Evolutionary conservation across 2,113 vertebrate species (phyloP).

Genomic region (Tetrax tetrax): DNA sequence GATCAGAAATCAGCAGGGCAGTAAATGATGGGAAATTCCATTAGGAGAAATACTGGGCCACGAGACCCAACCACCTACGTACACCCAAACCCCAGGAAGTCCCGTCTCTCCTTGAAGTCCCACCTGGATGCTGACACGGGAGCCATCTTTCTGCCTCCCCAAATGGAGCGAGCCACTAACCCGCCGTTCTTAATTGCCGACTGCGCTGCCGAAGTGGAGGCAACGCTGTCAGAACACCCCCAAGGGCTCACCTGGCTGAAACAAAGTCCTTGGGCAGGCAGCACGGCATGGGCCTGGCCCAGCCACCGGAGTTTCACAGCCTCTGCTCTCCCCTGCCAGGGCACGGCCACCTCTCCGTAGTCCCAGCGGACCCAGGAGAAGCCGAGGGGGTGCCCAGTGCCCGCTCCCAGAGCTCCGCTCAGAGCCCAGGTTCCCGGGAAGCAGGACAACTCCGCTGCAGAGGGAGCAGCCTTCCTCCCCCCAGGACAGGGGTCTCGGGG

Average conservation of each 20-base stretch:
- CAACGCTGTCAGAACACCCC: constrained; percentile 4
- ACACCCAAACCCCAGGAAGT: constrained; percentile 56
- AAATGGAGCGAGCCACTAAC: background rate
- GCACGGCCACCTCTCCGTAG: background rate
- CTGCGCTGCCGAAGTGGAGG: background rate
- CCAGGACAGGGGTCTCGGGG: rapidly evolving
- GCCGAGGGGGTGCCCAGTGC: background rate
- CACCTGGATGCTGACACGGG: background rate
- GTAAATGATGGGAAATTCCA: constrained; percentile 88
- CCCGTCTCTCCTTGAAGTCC: background rate
- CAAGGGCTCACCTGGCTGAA: constrained; percentile 7
- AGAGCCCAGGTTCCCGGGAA: background rate
- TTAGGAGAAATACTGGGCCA: constrained; percentile 76
- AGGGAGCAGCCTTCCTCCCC: background rate
- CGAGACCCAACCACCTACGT: constrained; percentile 65
- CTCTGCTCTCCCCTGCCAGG: rapidly evolving
- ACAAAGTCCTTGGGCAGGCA: background rate
- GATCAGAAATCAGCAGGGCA: constrained; percentile 88
- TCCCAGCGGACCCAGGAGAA: background rate
- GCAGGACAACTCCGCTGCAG: rapidly evolving
- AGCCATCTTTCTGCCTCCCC: background rate
- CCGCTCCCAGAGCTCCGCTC: rapidly evolving
- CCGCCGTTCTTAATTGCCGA: background rate
- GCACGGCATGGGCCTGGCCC: background rate
- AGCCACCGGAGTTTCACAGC: background rate